Evolutionary conservation across 2,113 vertebrate species (phyloP).

Genomic region (Leuciscus idus): DNA sequence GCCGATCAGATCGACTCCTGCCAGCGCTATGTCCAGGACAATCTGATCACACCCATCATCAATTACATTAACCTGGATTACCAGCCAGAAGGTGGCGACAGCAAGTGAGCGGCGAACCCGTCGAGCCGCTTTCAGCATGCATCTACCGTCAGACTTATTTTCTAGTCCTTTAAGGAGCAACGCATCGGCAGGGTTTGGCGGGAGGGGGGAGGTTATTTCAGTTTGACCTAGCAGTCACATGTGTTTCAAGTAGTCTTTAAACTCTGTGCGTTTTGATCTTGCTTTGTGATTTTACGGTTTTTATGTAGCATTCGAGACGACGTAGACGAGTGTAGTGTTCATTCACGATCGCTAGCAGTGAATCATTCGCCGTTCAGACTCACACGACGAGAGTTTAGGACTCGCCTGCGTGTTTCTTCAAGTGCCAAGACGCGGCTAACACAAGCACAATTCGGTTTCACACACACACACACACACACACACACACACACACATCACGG

Average conservation of each 20-base stretch:
- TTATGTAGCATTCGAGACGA: slow-evolving; percentile 37
- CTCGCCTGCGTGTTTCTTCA: slow-evolving; percentile 19
- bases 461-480: background rate
- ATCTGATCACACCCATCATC: slow-evolving; percentile 64
- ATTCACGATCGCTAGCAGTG: background rate
- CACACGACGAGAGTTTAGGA: background rate
- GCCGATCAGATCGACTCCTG: slow-evolving; percentile 80
- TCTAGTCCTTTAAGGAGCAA: slow-evolving; percentile 32
- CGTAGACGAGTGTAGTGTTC: slow-evolving; percentile 12
- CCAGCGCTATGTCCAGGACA: slow-evolving; percentile 64
- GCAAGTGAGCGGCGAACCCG: slow-evolving; percentile 60
- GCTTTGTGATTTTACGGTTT: slow-evolving; percentile 50
- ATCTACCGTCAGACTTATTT: slow-evolving; percentile 41
- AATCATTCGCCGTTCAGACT: slow-evolving; percentile 22
- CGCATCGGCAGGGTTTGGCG: slow-evolving; percentile 33
- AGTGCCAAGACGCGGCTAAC: slow-evolving; percentile 21
- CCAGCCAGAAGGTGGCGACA: slow-evolving; percentile 44
- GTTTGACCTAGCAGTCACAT: slow-evolving; percentile 36
- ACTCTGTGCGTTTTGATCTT: slow-evolving; percentile 39
- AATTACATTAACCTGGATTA: slow-evolving; percentile 57
- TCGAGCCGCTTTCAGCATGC: slow-evolving; percentile 47
- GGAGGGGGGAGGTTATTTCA: slow-evolving; percentile 39
- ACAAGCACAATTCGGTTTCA: slow-evolving; percentile 1
- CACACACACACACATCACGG: background rate
- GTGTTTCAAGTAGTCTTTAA: slow-evolving; percentile 53